phyloP scores from a whole-genome alignment of 1,140 invertebrate species.

The Diprion similis region DNA sequence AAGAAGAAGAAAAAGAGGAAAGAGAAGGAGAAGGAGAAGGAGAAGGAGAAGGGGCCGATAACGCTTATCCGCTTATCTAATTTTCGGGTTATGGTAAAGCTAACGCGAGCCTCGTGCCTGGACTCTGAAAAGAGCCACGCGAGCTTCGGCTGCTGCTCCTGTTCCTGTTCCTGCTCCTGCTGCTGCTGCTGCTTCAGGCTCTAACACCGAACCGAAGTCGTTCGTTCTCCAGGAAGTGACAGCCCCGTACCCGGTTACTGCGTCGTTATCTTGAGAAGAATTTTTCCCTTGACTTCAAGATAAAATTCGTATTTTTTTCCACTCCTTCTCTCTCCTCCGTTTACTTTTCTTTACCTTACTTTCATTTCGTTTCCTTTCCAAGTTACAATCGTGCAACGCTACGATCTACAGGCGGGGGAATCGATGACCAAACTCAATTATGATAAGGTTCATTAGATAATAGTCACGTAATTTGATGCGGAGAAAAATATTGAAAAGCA shows the following conservation, averaged over 20 bases:
- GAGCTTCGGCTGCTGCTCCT: not conserved
- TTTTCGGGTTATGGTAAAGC: not conserved
- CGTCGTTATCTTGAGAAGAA: constrained; percentile 4
- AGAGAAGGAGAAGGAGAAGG: constrained; percentile 16
- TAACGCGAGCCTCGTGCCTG: not conserved
- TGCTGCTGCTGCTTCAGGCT: not conserved
- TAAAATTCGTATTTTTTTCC: not conserved
- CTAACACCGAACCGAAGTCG: not conserved
- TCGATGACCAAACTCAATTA: too few species aligned
- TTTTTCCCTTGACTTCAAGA: not conserved
- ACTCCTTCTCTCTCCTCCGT: not conserved
- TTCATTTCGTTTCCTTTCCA: too few species aligned
- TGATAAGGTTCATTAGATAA: too few species aligned
- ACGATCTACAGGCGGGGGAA: too few species aligned
- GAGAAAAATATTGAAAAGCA: too few species aligned
- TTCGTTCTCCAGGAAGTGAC: not conserved
- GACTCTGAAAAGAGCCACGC: not conserved
- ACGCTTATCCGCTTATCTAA: not conserved
- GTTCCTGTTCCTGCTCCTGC: too few species aligned
- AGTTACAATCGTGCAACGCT: too few species aligned
- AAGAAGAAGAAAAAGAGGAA: not conserved
- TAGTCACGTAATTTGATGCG: too few species aligned
- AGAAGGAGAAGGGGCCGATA: constrained; percentile 16
- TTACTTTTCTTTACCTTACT: too few species aligned
- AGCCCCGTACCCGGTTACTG: not conserved